Percentiles rank a stretch among this genome's conserved stretches.
Evolutionary conservation across 2,797 vertebrate species (phyloP).

Genomic region (Channa striata): DNA sequence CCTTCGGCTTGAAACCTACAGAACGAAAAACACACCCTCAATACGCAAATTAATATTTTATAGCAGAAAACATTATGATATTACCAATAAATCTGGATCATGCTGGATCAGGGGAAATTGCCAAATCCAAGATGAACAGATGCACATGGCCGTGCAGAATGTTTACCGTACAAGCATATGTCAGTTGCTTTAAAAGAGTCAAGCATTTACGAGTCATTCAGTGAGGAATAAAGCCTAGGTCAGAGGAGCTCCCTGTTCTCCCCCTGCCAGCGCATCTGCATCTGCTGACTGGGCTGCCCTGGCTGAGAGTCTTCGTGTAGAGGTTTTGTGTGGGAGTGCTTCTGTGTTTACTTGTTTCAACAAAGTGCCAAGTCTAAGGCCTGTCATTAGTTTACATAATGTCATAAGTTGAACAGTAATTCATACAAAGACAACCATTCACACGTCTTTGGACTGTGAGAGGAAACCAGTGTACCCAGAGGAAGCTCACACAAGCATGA

Average conservation of each 20-base stretch:
- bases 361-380: conserved; percentile 12
- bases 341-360: conserved; percentile 52
- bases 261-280: conserved; percentile 25
- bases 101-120: neutral
- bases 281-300: conserved; percentile 51
- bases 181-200: conserved; percentile 35
- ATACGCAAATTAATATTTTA: neutral
- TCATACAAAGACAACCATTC: too few relatives aligned
- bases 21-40: neutral
- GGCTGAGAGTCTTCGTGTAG: conserved; percentile 12
- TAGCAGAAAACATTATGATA: neutral
- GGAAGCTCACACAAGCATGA: too few relatives aligned
- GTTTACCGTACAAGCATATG: conserved; percentile 16
- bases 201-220: conserved; percentile 38
- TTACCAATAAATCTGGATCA: neutral
- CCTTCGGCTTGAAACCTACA: conserved; percentile 87
- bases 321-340: conserved; percentile 16
- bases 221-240: conserved; percentile 54
- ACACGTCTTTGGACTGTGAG: too few relatives aligned
- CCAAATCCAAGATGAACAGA: conserved; percentile 1
- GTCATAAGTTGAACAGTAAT: neutral
- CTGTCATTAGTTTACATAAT: conserved; percentile 16
- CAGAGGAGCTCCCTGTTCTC: conserved; percentile 44
- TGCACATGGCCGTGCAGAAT: conserved; percentile 23
- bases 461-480: too few relatives aligned